Evolutionary conservation across 2,113 vertebrate genomes (phyloP).

Genomic region (Xenus cinereus): DNA sequence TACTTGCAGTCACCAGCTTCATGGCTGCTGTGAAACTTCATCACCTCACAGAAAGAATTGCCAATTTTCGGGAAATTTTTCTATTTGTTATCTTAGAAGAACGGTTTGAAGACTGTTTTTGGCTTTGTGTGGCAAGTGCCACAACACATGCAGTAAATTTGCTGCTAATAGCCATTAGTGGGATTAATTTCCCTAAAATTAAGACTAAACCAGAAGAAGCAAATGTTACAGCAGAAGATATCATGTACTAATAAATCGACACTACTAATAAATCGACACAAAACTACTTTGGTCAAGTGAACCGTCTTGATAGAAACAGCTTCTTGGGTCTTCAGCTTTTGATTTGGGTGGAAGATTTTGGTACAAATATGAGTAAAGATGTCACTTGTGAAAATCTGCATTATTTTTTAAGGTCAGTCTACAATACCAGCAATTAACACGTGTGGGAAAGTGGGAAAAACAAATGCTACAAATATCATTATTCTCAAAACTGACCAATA

Average conservation of each 20-base stretch:
- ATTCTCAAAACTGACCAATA: neutral
- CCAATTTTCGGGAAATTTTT: slow-evolving; percentile 91
- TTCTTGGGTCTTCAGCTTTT: neutral
- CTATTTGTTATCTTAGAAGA: slow-evolving; percentile 85
- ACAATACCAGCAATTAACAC: neutral
- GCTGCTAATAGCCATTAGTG: slow-evolving; percentile 85
- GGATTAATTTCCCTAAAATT: slow-evolving; percentile 85
- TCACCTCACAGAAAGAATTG: slow-evolving; percentile 84
- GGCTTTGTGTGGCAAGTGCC: slow-evolving; percentile 89
- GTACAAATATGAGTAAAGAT: neutral
- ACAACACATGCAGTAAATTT: slow-evolving; percentile 83
- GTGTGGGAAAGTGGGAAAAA: neutral
- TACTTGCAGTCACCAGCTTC: slow-evolving; percentile 84
- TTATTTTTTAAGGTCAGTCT: neutral
- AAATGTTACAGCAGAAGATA: slow-evolving; percentile 86
- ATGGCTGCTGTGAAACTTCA: slow-evolving; percentile 85
- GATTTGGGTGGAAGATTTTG: neutral
- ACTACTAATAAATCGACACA: slow-evolving; percentile 70
- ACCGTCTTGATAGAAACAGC: neutral
- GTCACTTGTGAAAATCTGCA: neutral
- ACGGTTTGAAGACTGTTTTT: slow-evolving; percentile 86
- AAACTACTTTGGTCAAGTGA: neutral
- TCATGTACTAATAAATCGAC: slow-evolving; percentile 81
- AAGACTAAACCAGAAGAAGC: slow-evolving; percentile 90
- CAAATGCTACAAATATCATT: neutral